Conservation (phyloP, 2,797 vertebrate genomes). For the Ispidina lecontei region DNA sequence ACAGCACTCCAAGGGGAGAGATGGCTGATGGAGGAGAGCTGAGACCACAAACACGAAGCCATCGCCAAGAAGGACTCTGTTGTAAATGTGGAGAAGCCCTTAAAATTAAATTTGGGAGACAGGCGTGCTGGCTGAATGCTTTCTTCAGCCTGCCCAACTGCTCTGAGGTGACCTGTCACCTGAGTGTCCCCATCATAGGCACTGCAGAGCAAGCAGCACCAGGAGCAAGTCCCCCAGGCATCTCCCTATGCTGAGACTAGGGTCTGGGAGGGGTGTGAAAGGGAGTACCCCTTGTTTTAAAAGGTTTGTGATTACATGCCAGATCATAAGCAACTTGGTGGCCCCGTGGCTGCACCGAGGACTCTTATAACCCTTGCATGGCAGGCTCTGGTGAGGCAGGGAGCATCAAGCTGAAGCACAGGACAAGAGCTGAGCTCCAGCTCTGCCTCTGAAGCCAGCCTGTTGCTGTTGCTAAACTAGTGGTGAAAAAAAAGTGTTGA, state of each 20-base stretch:
- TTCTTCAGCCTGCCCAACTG: fast-evolving
- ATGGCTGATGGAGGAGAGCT: fast-evolving
- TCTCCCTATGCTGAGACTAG: background rate
- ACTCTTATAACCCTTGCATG: background rate
- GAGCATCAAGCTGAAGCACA: fast-evolving
- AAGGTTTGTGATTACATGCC: background rate
- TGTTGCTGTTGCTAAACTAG: background rate
- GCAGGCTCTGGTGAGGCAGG: background rate
- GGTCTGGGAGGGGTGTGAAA: background rate
- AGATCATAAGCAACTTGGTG: background rate
- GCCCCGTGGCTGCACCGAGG: fast-evolving
- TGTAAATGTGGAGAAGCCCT: background rate
- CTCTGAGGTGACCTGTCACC: background rate
- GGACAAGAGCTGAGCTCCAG: background rate
- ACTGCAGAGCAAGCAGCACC: fast-evolving
- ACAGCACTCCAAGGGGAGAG: fast-evolving
- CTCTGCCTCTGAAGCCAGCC: background rate
- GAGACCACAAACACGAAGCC: background rate
- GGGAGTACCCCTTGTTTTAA: background rate
- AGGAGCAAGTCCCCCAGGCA: fast-evolving
- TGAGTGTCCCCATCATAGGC: fast-evolving
- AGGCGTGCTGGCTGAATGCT: fast-evolving
- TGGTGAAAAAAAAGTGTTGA: fast-evolving
- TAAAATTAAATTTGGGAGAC: background rate
- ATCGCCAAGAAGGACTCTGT: fast-evolving